phyloP scores from a whole-genome alignment of 1,140 invertebrate species.

The Diorhabda sublineata region DNA sequence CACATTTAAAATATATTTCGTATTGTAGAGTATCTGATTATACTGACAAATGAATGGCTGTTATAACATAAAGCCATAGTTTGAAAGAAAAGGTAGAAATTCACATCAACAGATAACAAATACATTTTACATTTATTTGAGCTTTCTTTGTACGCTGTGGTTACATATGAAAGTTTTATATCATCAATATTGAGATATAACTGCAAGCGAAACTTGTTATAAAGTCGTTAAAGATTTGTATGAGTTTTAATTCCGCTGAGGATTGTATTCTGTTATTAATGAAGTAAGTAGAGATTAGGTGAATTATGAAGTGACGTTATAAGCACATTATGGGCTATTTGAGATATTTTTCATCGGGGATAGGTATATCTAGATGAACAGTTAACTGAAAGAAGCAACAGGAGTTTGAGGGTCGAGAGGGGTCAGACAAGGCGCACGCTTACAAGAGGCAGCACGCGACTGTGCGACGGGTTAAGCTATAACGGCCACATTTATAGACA shows the following conservation, averaged over 20 bases:
- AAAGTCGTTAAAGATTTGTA: neutral
- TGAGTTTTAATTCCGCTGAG: neutral
- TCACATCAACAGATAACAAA: too few species aligned
- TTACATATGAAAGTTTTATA: too few species aligned
- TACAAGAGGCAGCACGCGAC: slow-evolving; percentile 36
- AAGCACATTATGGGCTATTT: slow-evolving; percentile 27
- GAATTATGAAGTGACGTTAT: slow-evolving; percentile 18
- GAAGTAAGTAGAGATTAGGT: slow-evolving; percentile 1
- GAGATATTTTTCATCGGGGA: slow-evolving; percentile 37
- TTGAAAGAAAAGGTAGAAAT: too few species aligned
- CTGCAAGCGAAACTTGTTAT: too few species aligned
- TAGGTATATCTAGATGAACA: slow-evolving; percentile 38
- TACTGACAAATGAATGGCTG: too few species aligned
- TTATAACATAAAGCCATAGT: too few species aligned
- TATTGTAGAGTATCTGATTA: too few species aligned
- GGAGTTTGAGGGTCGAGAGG: slow-evolving; percentile 42
- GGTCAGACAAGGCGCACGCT: slow-evolving; percentile 42
- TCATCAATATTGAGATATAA: too few species aligned
- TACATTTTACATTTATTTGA: too few species aligned
- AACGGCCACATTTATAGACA: slow-evolving; percentile 40
- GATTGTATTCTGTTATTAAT: neutral
- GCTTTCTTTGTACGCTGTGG: too few species aligned
- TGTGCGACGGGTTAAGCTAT: slow-evolving; percentile 36
- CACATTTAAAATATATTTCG: too few species aligned
- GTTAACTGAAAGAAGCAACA: slow-evolving; percentile 45